Base-by-base conservation (phyloP, 2,797 vertebrate genomes). In the Epinephelus coioides region DNA sequence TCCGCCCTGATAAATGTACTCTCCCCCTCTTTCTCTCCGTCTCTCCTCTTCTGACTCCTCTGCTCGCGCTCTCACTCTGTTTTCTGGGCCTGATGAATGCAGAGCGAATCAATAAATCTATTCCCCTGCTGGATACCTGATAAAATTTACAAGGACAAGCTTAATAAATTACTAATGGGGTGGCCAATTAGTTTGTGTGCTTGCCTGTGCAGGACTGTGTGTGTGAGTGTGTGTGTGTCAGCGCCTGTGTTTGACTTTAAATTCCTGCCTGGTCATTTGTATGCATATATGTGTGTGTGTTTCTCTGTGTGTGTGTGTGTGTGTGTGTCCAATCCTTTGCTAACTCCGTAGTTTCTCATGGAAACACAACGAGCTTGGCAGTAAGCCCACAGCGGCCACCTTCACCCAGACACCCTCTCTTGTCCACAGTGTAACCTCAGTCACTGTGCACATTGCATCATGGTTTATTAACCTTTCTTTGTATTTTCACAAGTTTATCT, bases 141-240 rank as follows among this genome's bases (percentile, higher is more conserved):
- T 94, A 90, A 92, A 92, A 95, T 94, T 91, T 92, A 92, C 92
- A 94, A 92, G 87, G 88, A 94, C 89, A 91, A 92, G 90, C 92
- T 94, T 95, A 94, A 96, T 95, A 93, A 94, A 94, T 93, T 93
- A 92, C 93, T 92, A 92, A 95, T 95, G 91, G 90, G 91, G 76
- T 82, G 88, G 93, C 93, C 94, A 95, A 94, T 95, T 94, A 95
- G 93, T 88, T 88, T 90, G 82, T 88, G 89, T 87, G 87, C 83
- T 75, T 68, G 84, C 70, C 56, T 86, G 63, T 69, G 62, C 67
- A 47, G 75, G 59, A 82, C 71, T 71, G 69, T 71, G 63, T 66
- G 73, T 73, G 54, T 60, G 64, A 76, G 71, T 76, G 55, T 51
- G 56, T 70, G 56, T 68, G 54, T 57, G 65, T 75, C 38, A 17